These are phyloP conservation scores for Aegotheles bennettii DNA, from an alignment of 2,113 vertebrate species.

Conservation along the genomic window DNA sequence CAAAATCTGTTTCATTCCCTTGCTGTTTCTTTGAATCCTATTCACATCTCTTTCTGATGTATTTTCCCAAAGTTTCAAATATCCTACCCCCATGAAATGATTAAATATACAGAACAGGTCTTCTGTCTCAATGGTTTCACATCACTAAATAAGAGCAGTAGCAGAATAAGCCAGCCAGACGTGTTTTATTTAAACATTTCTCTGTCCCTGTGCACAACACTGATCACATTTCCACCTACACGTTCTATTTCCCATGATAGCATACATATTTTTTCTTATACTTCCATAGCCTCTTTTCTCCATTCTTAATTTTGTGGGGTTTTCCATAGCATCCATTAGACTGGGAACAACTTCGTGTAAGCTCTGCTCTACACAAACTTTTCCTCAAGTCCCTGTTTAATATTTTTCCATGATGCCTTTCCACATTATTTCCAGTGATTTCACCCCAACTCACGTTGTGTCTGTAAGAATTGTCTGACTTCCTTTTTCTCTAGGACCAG, in stretches of 20 bases:
- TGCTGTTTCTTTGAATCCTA: neutral
- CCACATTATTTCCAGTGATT: neutral
- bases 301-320: neutral
- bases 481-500: neutral
- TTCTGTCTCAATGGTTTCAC: neutral
- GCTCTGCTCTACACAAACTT: neutral
- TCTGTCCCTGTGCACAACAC: neutral
- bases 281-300: neutral
- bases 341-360: neutral
- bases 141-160: neutral
- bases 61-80: constrained; percentile 6
- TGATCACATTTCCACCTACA: neutral
- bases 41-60: neutral
- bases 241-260: neutral
- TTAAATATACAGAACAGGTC: neutral
- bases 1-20: neutral
- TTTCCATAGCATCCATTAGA: neutral
- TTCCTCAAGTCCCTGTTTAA: neutral
- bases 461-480: neutral
- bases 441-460: neutral
- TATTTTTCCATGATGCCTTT: neutral
- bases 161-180: neutral
- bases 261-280: neutral
- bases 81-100: neutral
- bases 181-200: constrained; percentile 24